Base-by-base conservation (phyloP, 2,888 invertebrate genomes). In the Phorcus lineatus region DNA sequence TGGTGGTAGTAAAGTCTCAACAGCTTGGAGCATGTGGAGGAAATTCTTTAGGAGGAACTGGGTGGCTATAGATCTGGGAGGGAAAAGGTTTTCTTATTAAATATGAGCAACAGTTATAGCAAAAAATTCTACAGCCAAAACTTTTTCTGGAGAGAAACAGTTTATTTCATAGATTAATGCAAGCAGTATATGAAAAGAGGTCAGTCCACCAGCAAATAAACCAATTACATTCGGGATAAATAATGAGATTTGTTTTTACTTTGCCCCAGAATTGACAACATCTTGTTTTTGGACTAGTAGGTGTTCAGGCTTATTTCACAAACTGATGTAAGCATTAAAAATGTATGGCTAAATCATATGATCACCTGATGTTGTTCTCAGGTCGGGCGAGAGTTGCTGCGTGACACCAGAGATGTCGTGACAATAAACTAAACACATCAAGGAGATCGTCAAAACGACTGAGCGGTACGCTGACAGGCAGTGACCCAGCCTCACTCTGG, bases 351-450 rank as follows among this genome's bases (percentile, higher is more conserved):
- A n/a, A n/a, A n/a, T n/a, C n/a, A 47, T 53, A 57, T n/a, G 62
- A 81, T 74, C 47, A 88, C 86, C 86, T 83, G 17, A 79, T 74
- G 40, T 82, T 79, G 11, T 77, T 82, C 24, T 78, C 57, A 6
- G 53, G 67, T 36, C 81, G 80, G n/a, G 81, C 80, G 24, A 87
- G 55, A 3, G 82, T 62, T 4, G 84, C 75, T 31, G 84, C 84
- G 82, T 90, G 87, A 47, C 84, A 81, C 91, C 91, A 91, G 22
- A 90, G 78, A 78, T 89, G 86, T 19, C 79, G 81, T 16, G 85
- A 80, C 47, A 90, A 55, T 7, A 81, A 66, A 0, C 70, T 55
- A 24, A 90, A 75, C 80, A 86, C 80, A 13, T 82, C 47, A 13
- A 83, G 55, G 81, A 86, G 84, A 2, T 66, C 31, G 28, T 83